Evolutionary conservation across 2,888 invertebrate species (phyloP), one percentile per base, ranked within the genome.

Genomic region (Cotesia congregata): DNA sequence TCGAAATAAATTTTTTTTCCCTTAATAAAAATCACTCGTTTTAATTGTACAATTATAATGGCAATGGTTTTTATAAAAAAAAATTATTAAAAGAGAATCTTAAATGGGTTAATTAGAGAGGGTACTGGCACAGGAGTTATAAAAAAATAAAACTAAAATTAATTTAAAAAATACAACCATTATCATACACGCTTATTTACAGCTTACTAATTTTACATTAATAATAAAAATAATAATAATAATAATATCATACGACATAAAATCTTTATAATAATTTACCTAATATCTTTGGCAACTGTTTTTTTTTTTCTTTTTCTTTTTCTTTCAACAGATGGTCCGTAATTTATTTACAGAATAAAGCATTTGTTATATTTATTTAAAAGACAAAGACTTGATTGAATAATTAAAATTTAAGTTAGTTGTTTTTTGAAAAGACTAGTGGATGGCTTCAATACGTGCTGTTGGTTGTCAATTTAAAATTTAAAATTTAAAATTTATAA

Each of bases 251-350:
- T 67, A 59, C 30, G 59, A 64, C 50, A 39, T 67, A 74, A 15
- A 67, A 72, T 72, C 20, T 41, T 40, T 20, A 40, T 17, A 64
- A 40, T 65, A 61, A 40, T 64, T 67, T 39, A 30, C 78, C 82
- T 84, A 83, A 83, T 82, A 50, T 85, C 85, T 85, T 85, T 85
- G 85, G 85, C 85, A 85, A 85, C 83, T 85, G 83, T 50, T 50
- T 9, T 50, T 50, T 2, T 9, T 50, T 50, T 50, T 50, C 12
- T 12, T 50, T 50, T 50, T 50, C 12, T 6, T 50, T 50, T 50
- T 50, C 12, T 50, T 50, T 80, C 81, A 81, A 83, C 80, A 80
- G 82, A 84, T 85, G 84, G 83, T 83, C 83, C 84, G 81, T 82
- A 75, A 80, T 79, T 82, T 84, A 84, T 85, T 82, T 85, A 84